phyloP scores from a whole-genome alignment of 2,888 invertebrate genomes.

The Lycocerus yunnanus region DNA sequence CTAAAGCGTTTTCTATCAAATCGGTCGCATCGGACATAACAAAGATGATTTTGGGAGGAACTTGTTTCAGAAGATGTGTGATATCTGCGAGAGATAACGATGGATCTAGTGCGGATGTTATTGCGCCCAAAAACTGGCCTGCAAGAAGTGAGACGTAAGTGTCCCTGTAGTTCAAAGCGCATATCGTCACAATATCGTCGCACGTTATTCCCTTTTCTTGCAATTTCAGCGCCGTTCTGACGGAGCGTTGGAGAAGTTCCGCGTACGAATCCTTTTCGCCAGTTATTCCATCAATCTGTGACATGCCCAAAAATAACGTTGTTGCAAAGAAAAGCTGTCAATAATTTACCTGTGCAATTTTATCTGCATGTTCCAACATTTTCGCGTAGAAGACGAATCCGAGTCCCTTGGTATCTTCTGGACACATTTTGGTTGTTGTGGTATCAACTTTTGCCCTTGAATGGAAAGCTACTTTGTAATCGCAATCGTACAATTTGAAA shows the following conservation, averaged over 20 bases:
- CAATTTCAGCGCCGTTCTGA: conserved; percentile 1
- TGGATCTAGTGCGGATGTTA: conserved; percentile 43
- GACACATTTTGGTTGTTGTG: too few species aligned
- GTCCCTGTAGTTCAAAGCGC: conserved; percentile 57
- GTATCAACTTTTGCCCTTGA: too few species aligned
- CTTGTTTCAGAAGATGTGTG: conserved; percentile 36
- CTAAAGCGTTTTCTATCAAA: conserved; percentile 3
- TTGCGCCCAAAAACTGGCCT: conserved; percentile 54
- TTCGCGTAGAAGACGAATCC: background rate
- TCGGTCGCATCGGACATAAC: background rate
- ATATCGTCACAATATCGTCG: conserved; percentile 57
- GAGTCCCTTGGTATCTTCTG: background rate
- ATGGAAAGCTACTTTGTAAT: too few species aligned
- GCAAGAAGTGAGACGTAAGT: conserved; percentile 56
- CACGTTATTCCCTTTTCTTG: conserved; percentile 47
- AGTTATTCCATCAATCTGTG: conserved; percentile 14
- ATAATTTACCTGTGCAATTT: background rate
- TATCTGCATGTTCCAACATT: background rate
- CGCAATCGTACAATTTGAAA: too few species aligned
- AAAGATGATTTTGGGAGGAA: conserved; percentile 23
- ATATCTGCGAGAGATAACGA: conserved; percentile 36
- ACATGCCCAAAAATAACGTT: background rate
- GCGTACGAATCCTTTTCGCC: conserved; percentile 47
- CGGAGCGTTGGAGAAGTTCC: conserved; percentile 35
- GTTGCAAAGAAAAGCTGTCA: background rate